phyloP scores from a whole-genome alignment of 2,797 vertebrate genomes.

The Clarias pachynema region DNA sequence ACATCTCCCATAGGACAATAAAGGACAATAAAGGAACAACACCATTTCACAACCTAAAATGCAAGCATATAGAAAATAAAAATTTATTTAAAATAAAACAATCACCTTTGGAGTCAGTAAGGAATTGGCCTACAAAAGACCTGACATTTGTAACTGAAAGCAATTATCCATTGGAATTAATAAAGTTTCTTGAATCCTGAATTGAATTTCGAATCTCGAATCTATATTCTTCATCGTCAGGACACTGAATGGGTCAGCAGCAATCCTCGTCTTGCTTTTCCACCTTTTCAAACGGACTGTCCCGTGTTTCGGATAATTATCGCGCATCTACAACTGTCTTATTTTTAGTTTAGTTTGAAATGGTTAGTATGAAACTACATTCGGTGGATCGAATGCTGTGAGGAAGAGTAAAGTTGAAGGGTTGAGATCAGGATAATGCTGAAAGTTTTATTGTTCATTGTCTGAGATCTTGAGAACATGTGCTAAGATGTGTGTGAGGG shows the following conservation, averaged over 20 bases:
- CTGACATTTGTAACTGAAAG: no score
- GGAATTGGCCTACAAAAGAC: no score
- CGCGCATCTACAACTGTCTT: not conserved
- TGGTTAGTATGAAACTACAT: not conserved
- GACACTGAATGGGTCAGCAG: not conserved
- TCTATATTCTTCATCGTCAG: not conserved
- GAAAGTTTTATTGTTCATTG: constrained; percentile 40
- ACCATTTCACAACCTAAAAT: no score
- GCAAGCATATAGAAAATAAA: no score
- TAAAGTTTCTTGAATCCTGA: no score
- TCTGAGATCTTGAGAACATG: constrained; percentile 32
- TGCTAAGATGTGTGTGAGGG: constrained; percentile 34
- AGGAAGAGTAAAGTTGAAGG: not conserved
- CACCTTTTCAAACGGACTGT: not conserved
- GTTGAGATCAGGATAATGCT: constrained; percentile 1
- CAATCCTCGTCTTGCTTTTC: not conserved
- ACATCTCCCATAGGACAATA: no score
- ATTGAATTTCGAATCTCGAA: no score
- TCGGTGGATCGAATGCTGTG: not conserved
- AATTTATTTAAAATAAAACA: no score
- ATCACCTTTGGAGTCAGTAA: no score
- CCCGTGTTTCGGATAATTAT: not conserved
- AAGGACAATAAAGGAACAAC: no score
- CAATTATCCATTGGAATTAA: no score
- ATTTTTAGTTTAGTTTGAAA: not conserved